Evolutionary conservation across 2,888 invertebrate species (phyloP), one percentile per base, ranked within the genome.

Genomic region (Perizoma flavofasciatum): DNA sequence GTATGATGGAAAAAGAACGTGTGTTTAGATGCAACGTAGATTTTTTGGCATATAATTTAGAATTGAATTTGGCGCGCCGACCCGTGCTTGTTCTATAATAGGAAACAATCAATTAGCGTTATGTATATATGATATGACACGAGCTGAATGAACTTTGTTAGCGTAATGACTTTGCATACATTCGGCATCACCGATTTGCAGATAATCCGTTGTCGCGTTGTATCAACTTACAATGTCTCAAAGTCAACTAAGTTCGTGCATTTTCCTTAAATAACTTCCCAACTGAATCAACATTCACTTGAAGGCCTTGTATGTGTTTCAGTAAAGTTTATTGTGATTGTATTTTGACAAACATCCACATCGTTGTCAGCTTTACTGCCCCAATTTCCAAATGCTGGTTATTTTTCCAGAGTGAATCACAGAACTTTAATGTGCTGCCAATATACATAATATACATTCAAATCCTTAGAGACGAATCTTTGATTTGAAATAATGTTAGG

Each of bases 211-310:
- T 40, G 5, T 22, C 22, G 22, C 9, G 40, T 40, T 40, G 3
- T 40, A 9, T 40, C 40, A 40, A 47, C 45, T 22, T 32, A 9
- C 45, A 52, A 47, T 47, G 33, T n/a, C 39, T 48, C 41, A 47
- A 47, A 34, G 47, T 40, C 33, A 11, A 41, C 41, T 10, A 5
- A n/a, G 10, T 10, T 39, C 4, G 39, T 54, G 46, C 53, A 54
- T 54, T 54, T 54, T 47, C 33, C 39, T 54, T 34, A 54, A 39
- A 54, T 40, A 55, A n/a, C 40, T 41, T 9, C n/a, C 47, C 41
- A 11, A 6, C 48, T 55, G 54, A 41, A 33, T 32, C 48, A 41
- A 54, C 47, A 54, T 40, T 41, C n/a, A 10, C 39, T 40, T 10
- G 37, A 40, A 40, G 22, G 22, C 22, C 22, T 22, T 22, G 22